Evolutionary conservation across 2,888 invertebrate species (phyloP).

Genomic region (Philereme transversata): DNA sequence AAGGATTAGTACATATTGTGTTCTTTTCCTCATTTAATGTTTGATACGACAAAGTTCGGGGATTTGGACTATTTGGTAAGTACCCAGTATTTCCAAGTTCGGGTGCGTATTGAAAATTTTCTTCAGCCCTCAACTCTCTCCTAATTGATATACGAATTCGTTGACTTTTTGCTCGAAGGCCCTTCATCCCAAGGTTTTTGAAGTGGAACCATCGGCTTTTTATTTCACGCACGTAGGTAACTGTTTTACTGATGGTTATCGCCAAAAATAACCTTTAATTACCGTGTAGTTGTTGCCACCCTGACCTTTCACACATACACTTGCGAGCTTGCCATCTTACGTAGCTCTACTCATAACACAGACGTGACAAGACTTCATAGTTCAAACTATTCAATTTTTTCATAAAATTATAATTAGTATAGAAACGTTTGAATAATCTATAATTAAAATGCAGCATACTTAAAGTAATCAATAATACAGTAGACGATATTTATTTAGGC

Average conservation of each 20-base stretch:
- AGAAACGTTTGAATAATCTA: constrained; percentile 22
- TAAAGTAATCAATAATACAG: constrained; percentile 20
- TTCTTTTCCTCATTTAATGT: background rate
- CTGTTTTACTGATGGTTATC: constrained; percentile 82
- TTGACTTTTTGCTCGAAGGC: constrained; percentile 72
- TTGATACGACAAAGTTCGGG: background rate
- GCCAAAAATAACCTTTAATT: constrained; percentile 84
- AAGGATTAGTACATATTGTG: background rate
- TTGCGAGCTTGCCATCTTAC: constrained; percentile 57
- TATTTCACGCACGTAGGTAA: constrained; percentile 76
- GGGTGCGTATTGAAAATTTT: background rate
- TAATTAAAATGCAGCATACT: constrained; percentile 16
- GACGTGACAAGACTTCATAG: constrained; percentile 46
- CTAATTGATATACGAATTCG: constrained; percentile 53
- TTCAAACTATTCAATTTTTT: constrained; percentile 23
- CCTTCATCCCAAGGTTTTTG: constrained; percentile 65
- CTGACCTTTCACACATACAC: constrained; percentile 78
- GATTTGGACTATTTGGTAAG: background rate
- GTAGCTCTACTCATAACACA: constrained; percentile 57
- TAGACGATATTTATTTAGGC: constrained; percentile 14
- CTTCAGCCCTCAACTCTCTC: constrained; percentile 40
- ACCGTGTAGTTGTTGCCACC: constrained; percentile 79
- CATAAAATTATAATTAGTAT: constrained; percentile 3
- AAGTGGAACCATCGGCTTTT: constrained; percentile 72
- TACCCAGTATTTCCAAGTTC: no score